Conservation (phyloP, 2,888 invertebrate genomes). For the Caenorhabditis becei region DNA sequence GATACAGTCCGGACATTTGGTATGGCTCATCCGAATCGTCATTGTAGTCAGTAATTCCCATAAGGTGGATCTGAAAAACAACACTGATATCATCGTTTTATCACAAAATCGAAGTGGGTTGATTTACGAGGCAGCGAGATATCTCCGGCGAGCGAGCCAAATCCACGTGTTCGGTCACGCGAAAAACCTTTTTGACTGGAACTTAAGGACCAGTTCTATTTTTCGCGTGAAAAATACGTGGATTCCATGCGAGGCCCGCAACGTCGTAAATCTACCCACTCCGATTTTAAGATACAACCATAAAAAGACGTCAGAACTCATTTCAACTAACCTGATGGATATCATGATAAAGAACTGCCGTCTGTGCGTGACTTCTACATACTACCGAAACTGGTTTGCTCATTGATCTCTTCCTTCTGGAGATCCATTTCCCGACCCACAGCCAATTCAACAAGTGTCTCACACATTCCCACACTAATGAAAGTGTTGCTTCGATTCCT, state of each 20-base stretch:
- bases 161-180: too few relatives aligned
- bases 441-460: constrained; percentile 78
- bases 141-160: too few relatives aligned
- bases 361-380: constrained; percentile 79
- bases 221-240: too few relatives aligned
- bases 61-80: constrained; percentile 74
- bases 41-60: constrained; percentile 69
- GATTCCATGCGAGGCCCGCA: too few relatives aligned
- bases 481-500: constrained; percentile 75
- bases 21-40: constrained; percentile 44
- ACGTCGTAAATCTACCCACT: too few relatives aligned
- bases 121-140: too few relatives aligned
- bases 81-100: too few relatives aligned
- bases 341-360: constrained; percentile 80
- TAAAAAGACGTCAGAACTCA: not conserved
- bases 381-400: constrained; percentile 74
- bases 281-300: not conserved
- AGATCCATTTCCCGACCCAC: constrained; percentile 79
- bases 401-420: constrained; percentile 61
- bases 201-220: too few relatives aligned
- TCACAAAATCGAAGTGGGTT: too few relatives aligned
- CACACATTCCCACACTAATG: constrained; percentile 74
- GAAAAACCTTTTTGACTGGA: too few relatives aligned
- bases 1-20: constrained; percentile 72
- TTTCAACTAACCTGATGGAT: constrained; percentile 71